These are phyloP conservation scores for Melitaea athalia DNA, from an alignment of 2,888 invertebrate genomes.

Conservation along the genomic window DNA sequence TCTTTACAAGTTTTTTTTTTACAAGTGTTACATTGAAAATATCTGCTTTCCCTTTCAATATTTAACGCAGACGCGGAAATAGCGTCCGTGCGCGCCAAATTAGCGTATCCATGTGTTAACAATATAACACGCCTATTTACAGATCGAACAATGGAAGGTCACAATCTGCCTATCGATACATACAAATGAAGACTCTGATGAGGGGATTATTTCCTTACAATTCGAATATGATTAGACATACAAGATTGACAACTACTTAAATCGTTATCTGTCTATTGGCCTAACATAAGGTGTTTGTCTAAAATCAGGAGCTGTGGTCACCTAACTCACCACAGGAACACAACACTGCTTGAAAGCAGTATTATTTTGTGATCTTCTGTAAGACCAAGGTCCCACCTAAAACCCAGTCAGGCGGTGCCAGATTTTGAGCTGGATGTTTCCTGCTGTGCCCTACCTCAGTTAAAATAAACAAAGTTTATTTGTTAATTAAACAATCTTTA, in stretches of 20 bases:
- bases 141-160: conserved; percentile 77
- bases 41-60: conserved; percentile 64
- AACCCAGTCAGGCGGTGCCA: too few species aligned
- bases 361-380: too few species aligned
- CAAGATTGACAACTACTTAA: not conserved
- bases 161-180: conserved; percentile 57
- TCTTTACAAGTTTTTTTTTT: not conserved
- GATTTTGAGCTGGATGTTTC: too few species aligned
- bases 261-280: too few species aligned
- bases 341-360: too few species aligned
- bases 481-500: too few species aligned
- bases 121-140: conserved; percentile 61
- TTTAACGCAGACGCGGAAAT: conserved; percentile 61
- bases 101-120: conserved; percentile 72
- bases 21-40: conserved; percentile 13
- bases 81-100: conserved; percentile 64
- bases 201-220: conserved; percentile 40
- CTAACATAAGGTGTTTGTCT: not conserved
- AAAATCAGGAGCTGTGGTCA: too few species aligned
- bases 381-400: too few species aligned
- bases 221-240: conserved; percentile 3
- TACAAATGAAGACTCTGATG: conserved; percentile 58
- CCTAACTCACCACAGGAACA: too few species aligned
- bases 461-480: too few species aligned
- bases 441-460: too few species aligned